phyloP scores from a whole-genome alignment of 2,797 vertebrate genomes.

The Acanthurus lineatus region DNA sequence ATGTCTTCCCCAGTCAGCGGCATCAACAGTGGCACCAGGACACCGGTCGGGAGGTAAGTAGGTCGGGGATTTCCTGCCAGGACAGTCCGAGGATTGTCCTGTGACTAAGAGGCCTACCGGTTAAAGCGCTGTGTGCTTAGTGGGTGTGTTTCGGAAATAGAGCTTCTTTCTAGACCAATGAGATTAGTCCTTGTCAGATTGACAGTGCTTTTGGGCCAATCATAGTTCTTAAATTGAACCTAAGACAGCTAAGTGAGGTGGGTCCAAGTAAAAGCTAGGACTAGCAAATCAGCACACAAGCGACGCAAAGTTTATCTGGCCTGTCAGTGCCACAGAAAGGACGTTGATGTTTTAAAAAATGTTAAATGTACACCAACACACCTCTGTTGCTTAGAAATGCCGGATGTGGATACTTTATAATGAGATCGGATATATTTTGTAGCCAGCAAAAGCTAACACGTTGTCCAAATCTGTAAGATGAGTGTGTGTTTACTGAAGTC shows the following conservation, averaged over 20 bases:
- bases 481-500: conserved; percentile 34
- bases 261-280: conserved; percentile 49
- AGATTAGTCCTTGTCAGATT: conserved; percentile 41
- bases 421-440: background rate
- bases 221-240: background rate
- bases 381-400: background rate
- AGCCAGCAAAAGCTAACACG: conserved; percentile 13
- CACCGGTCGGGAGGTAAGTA: conserved; percentile 84
- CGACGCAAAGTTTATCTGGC: conserved; percentile 63
- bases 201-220: conserved; percentile 67
- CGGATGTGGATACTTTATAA: rapidly evolving
- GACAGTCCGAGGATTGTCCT: conserved; percentile 80
- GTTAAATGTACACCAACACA: background rate
- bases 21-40: conserved; percentile 83
- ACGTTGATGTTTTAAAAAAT: conserved; percentile 2
- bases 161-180: conserved; percentile 61
- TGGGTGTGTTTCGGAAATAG: conserved; percentile 73
- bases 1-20: conserved; percentile 85
- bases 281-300: conserved; percentile 57
- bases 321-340: conserved; percentile 16
- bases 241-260: conserved; percentile 42
- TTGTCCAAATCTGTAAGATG: conserved; percentile 7
- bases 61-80: conserved; percentile 21
- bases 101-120: conserved; percentile 86
- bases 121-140: conserved; percentile 73